Conservation (phyloP, 2,113 vertebrate genomes). For the Kryptolebias marmoratus region DNA sequence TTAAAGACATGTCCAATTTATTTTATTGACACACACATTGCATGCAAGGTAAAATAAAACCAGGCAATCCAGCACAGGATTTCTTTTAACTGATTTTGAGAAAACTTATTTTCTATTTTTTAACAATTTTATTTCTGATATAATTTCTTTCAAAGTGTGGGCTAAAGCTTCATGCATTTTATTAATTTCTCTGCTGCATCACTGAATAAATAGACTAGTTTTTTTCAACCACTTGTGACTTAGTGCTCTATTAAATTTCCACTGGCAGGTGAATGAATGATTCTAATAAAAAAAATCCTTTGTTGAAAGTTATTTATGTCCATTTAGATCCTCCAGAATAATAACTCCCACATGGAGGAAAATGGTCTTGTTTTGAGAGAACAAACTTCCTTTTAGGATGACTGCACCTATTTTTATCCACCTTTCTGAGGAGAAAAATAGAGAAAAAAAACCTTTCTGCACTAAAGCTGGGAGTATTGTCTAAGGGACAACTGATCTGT, state of each 20-base stretch:
- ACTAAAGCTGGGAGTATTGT: slow-evolving; percentile 64
- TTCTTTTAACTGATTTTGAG: too few species aligned
- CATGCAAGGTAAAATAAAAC: too few species aligned
- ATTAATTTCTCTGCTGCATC: background rate
- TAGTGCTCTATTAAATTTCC: slow-evolving; percentile 31
- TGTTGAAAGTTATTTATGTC: slow-evolving; percentile 53
- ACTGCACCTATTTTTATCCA: slow-evolving; percentile 65
- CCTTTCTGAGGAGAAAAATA: slow-evolving; percentile 49
- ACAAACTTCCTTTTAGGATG: slow-evolving; percentile 34
- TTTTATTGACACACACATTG: too few species aligned
- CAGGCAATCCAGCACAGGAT: too few species aligned
- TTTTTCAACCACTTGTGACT: slow-evolving; percentile 7
- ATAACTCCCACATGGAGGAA: slow-evolving; percentile 45
- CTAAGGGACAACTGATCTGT: slow-evolving; percentile 62
- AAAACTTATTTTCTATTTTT: background rate
- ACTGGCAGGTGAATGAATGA: slow-evolving; percentile 29
- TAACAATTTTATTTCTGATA: background rate
- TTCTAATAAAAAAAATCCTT: slow-evolving; percentile 48
- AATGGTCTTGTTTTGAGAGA: slow-evolving; percentile 52
- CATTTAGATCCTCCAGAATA: slow-evolving; percentile 52
- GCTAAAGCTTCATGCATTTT: slow-evolving; percentile 4
- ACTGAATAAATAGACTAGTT: slow-evolving; percentile 19
- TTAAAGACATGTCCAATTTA: too few species aligned
- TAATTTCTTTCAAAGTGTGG: background rate
- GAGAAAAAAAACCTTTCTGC: slow-evolving; percentile 37